A percentile compares a stretch with the other conserved stretches of the same genome.
Evolutionary conservation across 1,140 invertebrate species (phyloP).

Genomic region (Ceratina japonica): DNA sequence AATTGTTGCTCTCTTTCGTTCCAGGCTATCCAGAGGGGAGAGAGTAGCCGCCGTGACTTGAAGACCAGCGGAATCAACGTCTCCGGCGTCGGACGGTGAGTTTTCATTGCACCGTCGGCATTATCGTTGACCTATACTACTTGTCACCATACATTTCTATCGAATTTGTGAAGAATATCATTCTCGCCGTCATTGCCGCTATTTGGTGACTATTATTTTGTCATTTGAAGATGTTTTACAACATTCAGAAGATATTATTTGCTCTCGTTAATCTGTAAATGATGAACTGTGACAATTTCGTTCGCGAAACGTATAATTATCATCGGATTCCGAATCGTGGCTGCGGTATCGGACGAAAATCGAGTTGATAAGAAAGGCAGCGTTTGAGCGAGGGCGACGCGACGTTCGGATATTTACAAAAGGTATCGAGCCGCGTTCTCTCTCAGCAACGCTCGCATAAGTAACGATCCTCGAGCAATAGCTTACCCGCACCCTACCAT

Average conservation of each 20-base stretch:
- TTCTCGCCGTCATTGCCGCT: too few relatives aligned
- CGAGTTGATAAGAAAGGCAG: not conserved
- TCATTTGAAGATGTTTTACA: too few relatives aligned
- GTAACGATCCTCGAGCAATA: slow-evolving; percentile 75
- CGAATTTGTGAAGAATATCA: not conserved
- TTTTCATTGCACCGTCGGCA: not conserved
- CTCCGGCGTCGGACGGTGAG: not conserved
- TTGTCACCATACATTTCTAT: not conserved
- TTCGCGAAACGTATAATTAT: not conserved
- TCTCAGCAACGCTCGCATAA: slow-evolving; percentile 68
- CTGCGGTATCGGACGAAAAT: not conserved
- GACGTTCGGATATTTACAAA: slow-evolving; percentile 55
- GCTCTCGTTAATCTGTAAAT: too few relatives aligned
- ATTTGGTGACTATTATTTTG: not conserved
- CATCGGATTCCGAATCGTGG: not conserved
- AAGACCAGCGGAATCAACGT: not conserved
- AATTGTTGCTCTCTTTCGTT: not conserved
- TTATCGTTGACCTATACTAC: not conserved
- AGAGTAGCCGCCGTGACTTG: not conserved
- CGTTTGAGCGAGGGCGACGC: not conserved
- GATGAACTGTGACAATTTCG: not conserved
- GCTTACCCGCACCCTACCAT: slow-evolving; percentile 78
- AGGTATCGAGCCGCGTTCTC: slow-evolving; percentile 62
- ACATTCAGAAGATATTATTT: too few relatives aligned
- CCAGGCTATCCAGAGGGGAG: not conserved